phyloP scores from a whole-genome alignment of 2,888 invertebrate genomes.

The Agrochola lota region DNA sequence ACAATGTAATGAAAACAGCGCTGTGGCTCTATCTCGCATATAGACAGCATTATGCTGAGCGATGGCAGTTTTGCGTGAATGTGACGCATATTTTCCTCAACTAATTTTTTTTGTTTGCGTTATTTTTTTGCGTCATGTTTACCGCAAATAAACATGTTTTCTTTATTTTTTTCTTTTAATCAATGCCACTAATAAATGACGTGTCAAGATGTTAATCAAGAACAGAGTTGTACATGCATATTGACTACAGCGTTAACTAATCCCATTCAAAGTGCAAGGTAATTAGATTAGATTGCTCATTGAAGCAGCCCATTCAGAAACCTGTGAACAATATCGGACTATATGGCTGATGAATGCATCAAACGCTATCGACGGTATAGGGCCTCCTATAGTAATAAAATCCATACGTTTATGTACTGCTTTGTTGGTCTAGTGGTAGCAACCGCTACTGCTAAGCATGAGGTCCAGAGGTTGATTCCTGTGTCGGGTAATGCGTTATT shows the following conservation, averaged over 20 bases:
- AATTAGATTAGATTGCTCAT: conserved; percentile 9
- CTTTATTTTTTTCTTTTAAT: neutral
- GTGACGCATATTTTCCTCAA: neutral
- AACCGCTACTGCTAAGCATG: neutral
- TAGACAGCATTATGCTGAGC: neutral
- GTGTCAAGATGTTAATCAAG: neutral
- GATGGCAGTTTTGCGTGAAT: neutral
- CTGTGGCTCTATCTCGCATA: neutral
- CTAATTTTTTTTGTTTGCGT: neutral
- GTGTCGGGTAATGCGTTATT: neutral
- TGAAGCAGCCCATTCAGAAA: neutral
- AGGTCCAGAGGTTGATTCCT: neutral
- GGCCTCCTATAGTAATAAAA: neutral
- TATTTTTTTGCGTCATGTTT: neutral
- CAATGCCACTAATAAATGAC: neutral
- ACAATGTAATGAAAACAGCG: neutral
- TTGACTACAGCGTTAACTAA: neutral
- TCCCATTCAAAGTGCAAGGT: neutral
- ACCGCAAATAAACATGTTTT: neutral
- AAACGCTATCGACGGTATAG: neutral
- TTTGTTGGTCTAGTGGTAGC: neutral
- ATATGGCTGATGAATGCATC: neutral
- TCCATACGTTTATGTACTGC: neutral
- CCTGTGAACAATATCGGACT: neutral
- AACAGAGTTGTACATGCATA: neutral